Evolutionary conservation across 2,888 invertebrate species (phyloP).

Genomic region (Latrodectus elegans): DNA sequence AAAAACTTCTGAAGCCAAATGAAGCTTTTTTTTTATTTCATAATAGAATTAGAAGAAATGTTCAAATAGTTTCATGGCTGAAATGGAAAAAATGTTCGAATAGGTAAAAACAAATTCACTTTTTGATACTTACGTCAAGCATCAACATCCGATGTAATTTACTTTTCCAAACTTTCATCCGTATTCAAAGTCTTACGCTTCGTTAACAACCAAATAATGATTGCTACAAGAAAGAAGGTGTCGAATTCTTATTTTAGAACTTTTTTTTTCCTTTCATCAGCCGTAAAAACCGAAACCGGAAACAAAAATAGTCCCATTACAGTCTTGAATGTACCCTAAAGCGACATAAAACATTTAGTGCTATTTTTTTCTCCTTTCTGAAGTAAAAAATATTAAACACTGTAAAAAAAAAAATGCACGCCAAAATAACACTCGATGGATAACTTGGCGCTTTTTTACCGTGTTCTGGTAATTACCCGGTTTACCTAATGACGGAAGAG

Average conservation of each 20-base stretch:
- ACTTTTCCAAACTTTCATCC: not conserved
- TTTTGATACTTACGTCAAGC: no score
- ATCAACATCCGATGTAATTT: not conserved
- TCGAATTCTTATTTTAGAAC: no score
- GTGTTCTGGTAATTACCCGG: conserved; percentile 36
- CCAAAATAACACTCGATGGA: no score
- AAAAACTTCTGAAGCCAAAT: no score
- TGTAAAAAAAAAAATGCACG: conserved; percentile 10
- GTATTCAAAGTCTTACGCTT: not conserved
- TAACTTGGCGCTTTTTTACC: not conserved
- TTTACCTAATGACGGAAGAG: conserved; percentile 47
- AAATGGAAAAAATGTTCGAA: no score
- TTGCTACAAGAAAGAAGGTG: no score
- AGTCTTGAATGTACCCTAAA: conserved; percentile 26
- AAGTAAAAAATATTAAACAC: not conserved
- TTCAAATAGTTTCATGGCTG: no score
- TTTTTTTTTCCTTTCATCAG: not conserved
- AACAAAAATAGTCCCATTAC: conserved; percentile 1
- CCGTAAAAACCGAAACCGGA: conserved; percentile 6
- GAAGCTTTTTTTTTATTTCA: no score
- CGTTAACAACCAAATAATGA: conserved; percentile 7
- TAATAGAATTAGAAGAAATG: no score
- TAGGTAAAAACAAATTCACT: no score
- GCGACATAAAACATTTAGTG: conserved; percentile 35
- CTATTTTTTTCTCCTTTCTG: not conserved